Percentiles rank a stretch among this genome's conserved stretches.
Evolutionary conservation across 2,113 vertebrate species (phyloP).

Genomic region (Austrofundulus limnaeus): DNA sequence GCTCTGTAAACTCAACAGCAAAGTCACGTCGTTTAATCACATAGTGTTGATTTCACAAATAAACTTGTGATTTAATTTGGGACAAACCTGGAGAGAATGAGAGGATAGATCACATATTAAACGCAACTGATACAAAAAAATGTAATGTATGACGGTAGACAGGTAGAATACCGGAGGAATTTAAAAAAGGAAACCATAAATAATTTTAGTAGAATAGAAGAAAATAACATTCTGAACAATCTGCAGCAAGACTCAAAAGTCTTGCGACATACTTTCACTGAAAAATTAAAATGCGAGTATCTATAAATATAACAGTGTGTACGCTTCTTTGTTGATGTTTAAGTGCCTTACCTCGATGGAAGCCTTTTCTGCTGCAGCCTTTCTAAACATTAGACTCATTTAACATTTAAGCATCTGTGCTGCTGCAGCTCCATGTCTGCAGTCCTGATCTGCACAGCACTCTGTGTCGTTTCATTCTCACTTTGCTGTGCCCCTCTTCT

Average conservation of each 20-base stretch:
- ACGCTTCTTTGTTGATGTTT: conserved; percentile 10
- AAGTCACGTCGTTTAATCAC: conserved; percentile 53
- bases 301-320: conserved; percentile 13
- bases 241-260: not conserved
- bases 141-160: too few species aligned
- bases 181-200: not conserved
- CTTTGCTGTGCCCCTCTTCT: conserved; percentile 59
- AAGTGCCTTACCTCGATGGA: conserved; percentile 57
- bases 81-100: conserved; percentile 31
- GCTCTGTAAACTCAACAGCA: conserved; percentile 18
- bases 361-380: too few species aligned
- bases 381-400: too few species aligned
- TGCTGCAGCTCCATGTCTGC: conserved; percentile 63
- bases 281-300: conserved; percentile 7
- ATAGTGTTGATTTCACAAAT: conserved; percentile 31
- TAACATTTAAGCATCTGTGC: conserved; percentile 10
- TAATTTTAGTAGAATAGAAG: too few species aligned
- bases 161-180: not conserved
- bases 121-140: not conserved
- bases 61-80: conserved; percentile 22
- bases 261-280: not conserved
- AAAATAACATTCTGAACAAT: not conserved
- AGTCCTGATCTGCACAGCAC: conserved; percentile 55
- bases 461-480: conserved; percentile 58
- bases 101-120: not conserved